Base-by-base conservation (phyloP, 2,797 vertebrate species). In the Sardinella longiceps region DNA sequence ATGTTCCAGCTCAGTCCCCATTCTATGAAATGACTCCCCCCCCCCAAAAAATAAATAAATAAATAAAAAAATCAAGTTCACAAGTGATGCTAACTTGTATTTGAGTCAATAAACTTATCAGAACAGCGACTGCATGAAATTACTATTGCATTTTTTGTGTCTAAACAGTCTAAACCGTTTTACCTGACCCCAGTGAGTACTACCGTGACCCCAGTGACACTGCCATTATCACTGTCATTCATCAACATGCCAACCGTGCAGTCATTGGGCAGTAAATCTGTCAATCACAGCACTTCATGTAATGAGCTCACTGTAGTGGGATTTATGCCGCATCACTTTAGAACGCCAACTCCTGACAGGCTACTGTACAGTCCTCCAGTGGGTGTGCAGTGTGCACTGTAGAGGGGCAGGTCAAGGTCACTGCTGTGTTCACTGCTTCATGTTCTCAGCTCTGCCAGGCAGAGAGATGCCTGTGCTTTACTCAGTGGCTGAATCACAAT, bases 231-330 rank as follows among this genome's bases (percentile, higher is more conserved):
- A 77, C 30, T 74, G 12, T 39, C 33, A 15, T 77, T 37, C 70
- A 39, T 77, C 7, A 77, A 77, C 33, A 10, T 9, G 12, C 18
- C 63, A 77, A 37, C 33, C 33, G 37, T 33, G 18, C 12, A 39
- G 30, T 37, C 30, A 74, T 74, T 74, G 66, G 66, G 30, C 66
- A 37, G 12, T 37, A 74, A 39, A 74, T 5, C 25, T 74, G 66
- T 77, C 70, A 77, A 77, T 77, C 37, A 77, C 15, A 77, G 70
- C 70, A 77, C 70, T 77, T 77, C 33, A 15, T 7, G 1, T 77
- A 77, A 77, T 77, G 37, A 43, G 37, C 37, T 9, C 70, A 23
- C 70, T 77, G 33, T 77, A 77, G 23, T 39, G 37, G 20, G 70
- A 77, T 77, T 14, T 77, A 53, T 1, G 1, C 33, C 12, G 30